Base-by-base conservation (phyloP, 2,888 invertebrate species). In the Pseudoips prasinana region DNA sequence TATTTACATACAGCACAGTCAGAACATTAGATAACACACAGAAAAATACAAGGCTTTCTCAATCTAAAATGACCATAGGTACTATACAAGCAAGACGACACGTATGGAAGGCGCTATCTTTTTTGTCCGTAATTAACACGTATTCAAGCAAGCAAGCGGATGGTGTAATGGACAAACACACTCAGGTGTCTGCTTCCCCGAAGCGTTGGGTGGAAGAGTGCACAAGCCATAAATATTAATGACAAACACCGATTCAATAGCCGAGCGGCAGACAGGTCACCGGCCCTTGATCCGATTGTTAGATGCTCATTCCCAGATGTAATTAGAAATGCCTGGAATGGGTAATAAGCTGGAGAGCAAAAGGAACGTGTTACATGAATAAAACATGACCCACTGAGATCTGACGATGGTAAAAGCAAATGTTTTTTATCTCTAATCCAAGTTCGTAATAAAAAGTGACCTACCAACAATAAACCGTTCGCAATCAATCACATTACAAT, bases 191-290 rank as follows among this genome's bases (percentile, higher is more conserved):
- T 65, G 61, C 67, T 81, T 83, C 80, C 73, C 64, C 71, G 79
- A 78, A 81, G 73, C 69, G 73, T 57, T 71, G 55, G 66, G 59
- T 72, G 65, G 69, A 75, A 72, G 73, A 77, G 73, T 70, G 74
- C 58, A 57, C 71, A 58, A 54, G 57, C 73, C 73, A 84, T 86
- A 83, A 86, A 86, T 86, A 87, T 87, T 85, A 80, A 87, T 86
- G 83, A 78, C 80, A 75, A 74, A 73, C 73, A 71, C 63, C 69
- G 73, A 78, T 80, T 78, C 77, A 79, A 79, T 76, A 71, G 71
- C 68, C 62, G 49, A 59, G 65, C 61, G 58, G 62, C 66, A 77
- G 78, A 74, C 73, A 70, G 82, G 78, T 82, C 84, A 83, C 60
- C 68, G 80, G 66, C 77, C 83, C 79, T 71, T 77, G 75, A 79